Evolutionary conservation across 2,113 vertebrate species (phyloP), one percentile per base, ranked within the genome.

Genomic region (Sinocyclocheilus grahami): DNA sequence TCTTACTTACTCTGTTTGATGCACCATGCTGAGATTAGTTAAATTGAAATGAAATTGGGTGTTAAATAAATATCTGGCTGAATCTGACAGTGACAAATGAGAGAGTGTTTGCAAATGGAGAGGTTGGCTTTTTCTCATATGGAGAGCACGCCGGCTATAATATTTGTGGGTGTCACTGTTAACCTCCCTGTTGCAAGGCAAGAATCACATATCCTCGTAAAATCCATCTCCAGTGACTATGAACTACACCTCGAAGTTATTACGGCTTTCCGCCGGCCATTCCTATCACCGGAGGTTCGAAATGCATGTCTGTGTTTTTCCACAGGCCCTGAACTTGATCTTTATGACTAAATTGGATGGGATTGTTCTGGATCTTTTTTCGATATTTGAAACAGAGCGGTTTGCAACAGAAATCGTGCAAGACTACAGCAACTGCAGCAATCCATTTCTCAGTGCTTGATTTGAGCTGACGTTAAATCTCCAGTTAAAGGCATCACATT

Each of bases 21-120:
- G 91, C 87, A 75, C 89, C 86, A 89, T 91, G 87, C 86, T 85
- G 83, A 86, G 90, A 90, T 92, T 91, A 92, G 90, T 90, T 92
- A 89, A 92, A 92, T 89, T 91, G 89, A 89, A 92, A 91, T 92
- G 89, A 92, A 92, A 92, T 90, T 92, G 91, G 88, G 90, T 92
- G 91, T 91, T 92, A 92, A 92, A 91, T 92, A 92, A 91, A 92
- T 91, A 92, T 92, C 91, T 88, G 87, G 86, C 84, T 42, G 86
- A 88, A 90, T 87, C 82, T 90, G 91, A 92, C 91, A 92, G 89
- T 92, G 91, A 92, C 85, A 89, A 91, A 92, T 87, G 91, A 88
- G 88, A 60, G 80, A 78, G 86, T 37, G 48, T 86, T 87, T 82
- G 80, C 85, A 87, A 89, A 90, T 89, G 86, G 87, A 90, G 87